Conservation (phyloP, 2,113 vertebrate species). For the Cinclus cinclus region DNA sequence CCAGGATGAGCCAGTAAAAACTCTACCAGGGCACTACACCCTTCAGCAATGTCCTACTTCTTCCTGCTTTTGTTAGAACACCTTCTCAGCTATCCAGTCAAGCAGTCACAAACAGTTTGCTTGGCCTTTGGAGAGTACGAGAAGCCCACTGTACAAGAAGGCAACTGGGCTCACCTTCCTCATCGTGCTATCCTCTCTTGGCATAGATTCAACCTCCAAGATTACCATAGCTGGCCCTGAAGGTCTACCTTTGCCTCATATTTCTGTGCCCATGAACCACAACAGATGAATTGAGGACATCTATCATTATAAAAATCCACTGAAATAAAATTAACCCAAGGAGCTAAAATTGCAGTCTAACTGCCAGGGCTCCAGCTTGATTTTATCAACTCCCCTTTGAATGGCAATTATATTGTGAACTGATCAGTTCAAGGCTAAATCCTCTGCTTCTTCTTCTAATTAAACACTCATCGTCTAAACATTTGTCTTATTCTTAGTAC, state of each 20-base stretch:
- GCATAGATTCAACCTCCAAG: not conserved
- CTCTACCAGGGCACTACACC: not conserved
- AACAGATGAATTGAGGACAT: not conserved
- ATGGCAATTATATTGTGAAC: slow-evolving; percentile 19
- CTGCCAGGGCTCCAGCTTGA: not conserved
- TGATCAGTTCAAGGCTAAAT: slow-evolving; percentile 17
- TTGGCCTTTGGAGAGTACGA: not conserved
- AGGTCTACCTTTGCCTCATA: not conserved
- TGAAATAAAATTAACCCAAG: slow-evolving; percentile 20
- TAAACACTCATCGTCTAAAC: slow-evolving; percentile 22
- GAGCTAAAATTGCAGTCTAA: slow-evolving; percentile 8
- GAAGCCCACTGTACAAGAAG: not conserved
- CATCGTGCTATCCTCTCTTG: not conserved
- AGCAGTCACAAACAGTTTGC: not conserved
- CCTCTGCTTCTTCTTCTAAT: not conserved
- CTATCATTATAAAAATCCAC: not conserved
- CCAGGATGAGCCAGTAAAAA: not conserved
- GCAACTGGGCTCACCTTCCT: not conserved
- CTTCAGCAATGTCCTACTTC: not conserved
- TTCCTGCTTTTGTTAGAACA: not conserved
- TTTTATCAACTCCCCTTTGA: slow-evolving; percentile 17
- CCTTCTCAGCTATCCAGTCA: not conserved
- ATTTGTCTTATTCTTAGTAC: not conserved
- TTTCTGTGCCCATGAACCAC: not conserved
- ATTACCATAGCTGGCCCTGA: not conserved